Conservation (phyloP, 2,888 invertebrate species). For the Monopis laevigella region DNA sequence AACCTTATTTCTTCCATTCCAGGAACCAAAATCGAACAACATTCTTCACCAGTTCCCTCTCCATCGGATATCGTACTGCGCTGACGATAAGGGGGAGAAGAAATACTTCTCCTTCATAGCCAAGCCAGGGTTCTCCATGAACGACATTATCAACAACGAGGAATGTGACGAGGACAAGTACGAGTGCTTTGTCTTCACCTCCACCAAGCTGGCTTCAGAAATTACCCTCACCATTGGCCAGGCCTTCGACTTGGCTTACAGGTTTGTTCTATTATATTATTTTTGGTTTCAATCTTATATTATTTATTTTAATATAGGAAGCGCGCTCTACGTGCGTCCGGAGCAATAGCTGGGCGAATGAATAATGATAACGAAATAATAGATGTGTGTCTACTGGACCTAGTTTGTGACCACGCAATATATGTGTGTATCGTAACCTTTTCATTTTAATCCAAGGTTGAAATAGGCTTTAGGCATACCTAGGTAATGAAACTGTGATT, state of each 20-base stretch:
- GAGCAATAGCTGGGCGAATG: too few relatives aligned
- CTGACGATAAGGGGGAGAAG: slow-evolving; percentile 98
- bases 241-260: slow-evolving; percentile 97
- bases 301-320: too few relatives aligned
- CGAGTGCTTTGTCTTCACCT: slow-evolving; percentile 96
- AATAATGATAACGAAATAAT: too few relatives aligned
- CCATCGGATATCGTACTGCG: slow-evolving; percentile 98
- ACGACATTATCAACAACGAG: slow-evolving; percentile 21
- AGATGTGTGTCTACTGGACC: too few relatives aligned
- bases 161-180: slow-evolving; percentile 78
- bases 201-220: slow-evolving; percentile 96
- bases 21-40: slow-evolving; percentile 78
- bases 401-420: too few relatives aligned
- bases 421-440: too few relatives aligned
- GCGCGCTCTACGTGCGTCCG: too few relatives aligned
- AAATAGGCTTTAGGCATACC: too few relatives aligned
- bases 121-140: slow-evolving; percentile 33
- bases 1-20: slow-evolving; percentile 26
- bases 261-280: too few relatives aligned
- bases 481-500: too few relatives aligned
- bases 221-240: slow-evolving; percentile 98
- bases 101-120: slow-evolving; percentile 97
- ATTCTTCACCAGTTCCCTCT: slow-evolving; percentile 95
- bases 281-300: too few relatives aligned
- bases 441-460: too few relatives aligned